These are phyloP conservation scores for Wasmannia auropunctata DNA, from an alignment of 1,140 invertebrate genomes.

Conservation along the genomic window DNA sequence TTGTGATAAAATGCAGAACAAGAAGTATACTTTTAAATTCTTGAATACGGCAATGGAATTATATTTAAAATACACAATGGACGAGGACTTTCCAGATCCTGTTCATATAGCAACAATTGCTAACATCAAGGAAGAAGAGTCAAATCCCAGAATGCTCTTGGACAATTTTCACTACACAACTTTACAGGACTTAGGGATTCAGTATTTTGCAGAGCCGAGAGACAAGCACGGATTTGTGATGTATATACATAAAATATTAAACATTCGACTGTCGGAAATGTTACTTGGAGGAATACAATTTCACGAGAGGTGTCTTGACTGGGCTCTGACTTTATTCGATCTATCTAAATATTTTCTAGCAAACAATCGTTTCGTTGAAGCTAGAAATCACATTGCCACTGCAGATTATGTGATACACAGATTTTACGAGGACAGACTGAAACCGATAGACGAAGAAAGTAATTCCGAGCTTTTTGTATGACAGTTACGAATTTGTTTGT, in stretches of 20 bases:
- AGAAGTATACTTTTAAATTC: not conserved
- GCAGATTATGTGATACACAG: not conserved
- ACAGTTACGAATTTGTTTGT: not conserved
- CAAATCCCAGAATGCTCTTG: not conserved
- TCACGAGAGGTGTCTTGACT: not conserved
- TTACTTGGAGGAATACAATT: not conserved
- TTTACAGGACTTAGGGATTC: not conserved
- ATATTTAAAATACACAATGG: not conserved
- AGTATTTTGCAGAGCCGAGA: not conserved
- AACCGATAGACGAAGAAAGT: not conserved
- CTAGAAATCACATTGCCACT: not conserved
- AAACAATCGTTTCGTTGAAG: not conserved
- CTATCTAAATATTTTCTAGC: not conserved
- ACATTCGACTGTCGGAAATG: not conserved
- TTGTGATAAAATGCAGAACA: not conserved
- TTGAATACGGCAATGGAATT: not conserved
- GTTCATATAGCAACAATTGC: not conserved
- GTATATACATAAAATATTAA: not conserved
- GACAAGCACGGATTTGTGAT: not conserved
- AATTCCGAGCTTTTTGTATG: not conserved
- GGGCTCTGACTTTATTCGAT: not conserved
- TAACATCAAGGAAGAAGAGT: not conserved
- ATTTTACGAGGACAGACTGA: not conserved
- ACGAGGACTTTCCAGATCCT: not conserved
- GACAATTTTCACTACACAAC: not conserved